Conservation (phyloP, 2,888 invertebrate species). For the Plagodis pulveraria region DNA sequence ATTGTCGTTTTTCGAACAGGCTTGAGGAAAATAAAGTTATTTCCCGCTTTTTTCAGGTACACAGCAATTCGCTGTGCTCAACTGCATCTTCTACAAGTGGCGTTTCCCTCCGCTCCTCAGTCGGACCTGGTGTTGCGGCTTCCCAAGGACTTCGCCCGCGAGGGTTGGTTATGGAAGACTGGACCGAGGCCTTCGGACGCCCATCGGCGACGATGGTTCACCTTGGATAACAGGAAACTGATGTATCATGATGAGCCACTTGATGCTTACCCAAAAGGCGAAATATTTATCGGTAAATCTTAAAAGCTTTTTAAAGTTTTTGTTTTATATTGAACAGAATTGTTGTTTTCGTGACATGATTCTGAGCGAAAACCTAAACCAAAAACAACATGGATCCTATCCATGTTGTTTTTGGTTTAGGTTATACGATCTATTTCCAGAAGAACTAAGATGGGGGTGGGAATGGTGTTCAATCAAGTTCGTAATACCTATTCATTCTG, state of each 20-base stretch:
- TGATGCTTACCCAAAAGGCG: conserved; percentile 95
- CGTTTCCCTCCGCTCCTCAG: conserved; percentile 91
- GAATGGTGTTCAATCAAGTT: too few species aligned
- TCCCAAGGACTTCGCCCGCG: conserved; percentile 92
- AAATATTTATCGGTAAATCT: conserved; percentile 91
- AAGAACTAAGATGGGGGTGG: too few species aligned
- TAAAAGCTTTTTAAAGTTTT: too few species aligned
- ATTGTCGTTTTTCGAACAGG: too few species aligned
- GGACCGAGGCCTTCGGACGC: conserved; percentile 93
- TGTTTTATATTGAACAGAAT: too few species aligned
- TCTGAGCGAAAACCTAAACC: too few species aligned
- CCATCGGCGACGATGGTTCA: conserved; percentile 95
- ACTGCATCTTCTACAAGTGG: conserved; percentile 92
- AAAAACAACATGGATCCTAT: too few species aligned
- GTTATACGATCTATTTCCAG: too few species aligned
- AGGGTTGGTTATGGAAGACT: conserved; percentile 96
- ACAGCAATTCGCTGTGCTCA: conserved; percentile 93
- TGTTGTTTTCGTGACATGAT: too few species aligned
- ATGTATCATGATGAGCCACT: conserved; percentile 96
- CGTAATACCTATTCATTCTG: too few species aligned
- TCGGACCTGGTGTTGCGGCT: conserved; percentile 89
- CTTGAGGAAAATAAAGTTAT: too few species aligned
- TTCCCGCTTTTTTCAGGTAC: conserved; percentile 72
- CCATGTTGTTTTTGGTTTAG: too few species aligned
- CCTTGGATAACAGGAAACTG: conserved; percentile 94